Conservation (phyloP, 1,140 invertebrate genomes). For the Metopolophium dirhodum region DNA sequence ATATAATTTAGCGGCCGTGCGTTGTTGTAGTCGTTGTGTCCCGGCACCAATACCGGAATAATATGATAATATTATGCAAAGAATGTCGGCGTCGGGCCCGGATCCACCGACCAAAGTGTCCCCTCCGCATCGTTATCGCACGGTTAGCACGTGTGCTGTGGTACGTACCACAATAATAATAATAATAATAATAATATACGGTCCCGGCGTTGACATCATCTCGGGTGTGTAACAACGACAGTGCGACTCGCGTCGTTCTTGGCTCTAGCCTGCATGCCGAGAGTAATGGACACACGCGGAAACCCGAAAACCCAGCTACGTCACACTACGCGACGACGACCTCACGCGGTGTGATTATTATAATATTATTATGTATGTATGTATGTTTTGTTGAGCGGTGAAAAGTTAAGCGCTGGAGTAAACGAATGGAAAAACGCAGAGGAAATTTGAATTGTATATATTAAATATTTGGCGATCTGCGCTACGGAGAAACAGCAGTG, state of each 20-base stretch:
- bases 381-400: neutral
- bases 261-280: neutral
- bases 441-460: neutral
- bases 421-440: neutral
- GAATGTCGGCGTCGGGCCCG: neutral
- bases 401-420: neutral
- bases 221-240: neutral
- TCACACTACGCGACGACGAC: neutral
- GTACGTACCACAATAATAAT: neutral
- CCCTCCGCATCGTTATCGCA: neutral
- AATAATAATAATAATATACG: slow-evolving; percentile 2
- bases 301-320: neutral
- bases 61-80: slow-evolving; percentile 9
- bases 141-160: neutral
- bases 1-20: neutral
- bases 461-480: neutral
- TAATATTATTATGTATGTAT: neutral
- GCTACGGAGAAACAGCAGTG: neutral
- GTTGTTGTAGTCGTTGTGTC: neutral
- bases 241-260: neutral
- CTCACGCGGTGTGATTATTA: neutral
- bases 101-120: neutral
- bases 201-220: neutral
- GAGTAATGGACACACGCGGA: neutral
- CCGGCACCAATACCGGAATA: neutral